Evolutionary conservation across 1,140 invertebrate species (phyloP).

Genomic region (Aporrectodea caliginosa): DNA sequence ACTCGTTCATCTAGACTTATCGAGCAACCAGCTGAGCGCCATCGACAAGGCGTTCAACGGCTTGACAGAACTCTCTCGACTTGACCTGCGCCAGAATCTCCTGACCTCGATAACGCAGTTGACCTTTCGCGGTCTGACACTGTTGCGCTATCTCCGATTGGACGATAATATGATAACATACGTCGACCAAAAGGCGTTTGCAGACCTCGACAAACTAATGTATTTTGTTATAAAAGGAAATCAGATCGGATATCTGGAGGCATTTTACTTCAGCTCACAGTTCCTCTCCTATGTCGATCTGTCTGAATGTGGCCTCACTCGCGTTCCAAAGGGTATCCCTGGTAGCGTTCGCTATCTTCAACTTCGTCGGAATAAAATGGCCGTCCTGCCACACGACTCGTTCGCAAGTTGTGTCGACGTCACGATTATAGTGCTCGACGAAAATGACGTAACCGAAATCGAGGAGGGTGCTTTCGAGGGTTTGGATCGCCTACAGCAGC

Average conservation of each 20-base stretch:
- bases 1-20: slow-evolving; percentile 52
- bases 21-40: slow-evolving; percentile 49
- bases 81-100: slow-evolving; percentile 69
- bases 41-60: slow-evolving; percentile 50
- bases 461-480: slow-evolving; percentile 82
- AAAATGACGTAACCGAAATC: slow-evolving; percentile 69
- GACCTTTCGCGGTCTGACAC: slow-evolving; percentile 63
- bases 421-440: slow-evolving; percentile 72
- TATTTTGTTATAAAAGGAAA: slow-evolving; percentile 64
- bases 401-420: slow-evolving; percentile 80
- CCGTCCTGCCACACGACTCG: slow-evolving; percentile 71
- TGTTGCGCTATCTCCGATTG: slow-evolving; percentile 73
- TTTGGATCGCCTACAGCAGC: slow-evolving; percentile 69
- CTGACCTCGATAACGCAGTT: slow-evolving; percentile 60
- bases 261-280: slow-evolving; percentile 33
- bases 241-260: slow-evolving; percentile 39
- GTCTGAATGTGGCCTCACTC: slow-evolving; percentile 70
- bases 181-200: slow-evolving; percentile 68
- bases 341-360: slow-evolving; percentile 74
- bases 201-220: slow-evolving; percentile 69
- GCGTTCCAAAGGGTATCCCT: slow-evolving; percentile 77
- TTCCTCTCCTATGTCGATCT: slow-evolving; percentile 66
- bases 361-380: slow-evolving; percentile 70
- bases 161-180: slow-evolving; percentile 70
- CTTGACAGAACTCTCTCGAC: slow-evolving; percentile 62